Percentiles rank a stretch among this genome's conserved stretches.
phyloP scores from a whole-genome alignment of 2,113 vertebrate genomes.

The Sapajus apella region DNA sequence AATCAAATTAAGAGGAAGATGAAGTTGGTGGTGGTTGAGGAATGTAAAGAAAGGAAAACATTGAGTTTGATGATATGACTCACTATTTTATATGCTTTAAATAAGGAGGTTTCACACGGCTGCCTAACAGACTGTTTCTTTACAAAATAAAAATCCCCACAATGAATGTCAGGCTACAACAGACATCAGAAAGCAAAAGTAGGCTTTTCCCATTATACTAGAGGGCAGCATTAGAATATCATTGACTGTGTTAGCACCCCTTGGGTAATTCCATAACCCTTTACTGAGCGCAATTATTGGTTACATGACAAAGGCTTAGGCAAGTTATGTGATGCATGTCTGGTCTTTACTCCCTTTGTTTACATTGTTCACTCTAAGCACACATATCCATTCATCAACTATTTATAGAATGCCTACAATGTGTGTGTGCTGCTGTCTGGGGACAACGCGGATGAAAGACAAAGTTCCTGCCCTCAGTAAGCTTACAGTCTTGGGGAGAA shows the following conservation, averaged over 20 bases:
- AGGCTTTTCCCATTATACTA: background rate
- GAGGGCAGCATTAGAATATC: background rate
- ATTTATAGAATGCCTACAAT: background rate
- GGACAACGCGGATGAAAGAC: background rate
- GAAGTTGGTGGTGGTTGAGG: background rate
- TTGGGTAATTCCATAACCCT: background rate
- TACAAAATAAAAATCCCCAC: background rate
- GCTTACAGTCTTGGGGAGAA: background rate
- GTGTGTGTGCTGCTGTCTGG: background rate
- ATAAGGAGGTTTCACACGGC: background rate
- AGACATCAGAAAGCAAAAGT: conserved; percentile 40
- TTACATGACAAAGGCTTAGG: background rate
- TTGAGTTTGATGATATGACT: background rate
- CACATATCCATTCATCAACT: background rate
- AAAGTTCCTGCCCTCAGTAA: background rate
- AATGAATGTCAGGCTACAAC: background rate
- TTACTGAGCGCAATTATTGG: background rate
- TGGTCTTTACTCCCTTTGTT: background rate
- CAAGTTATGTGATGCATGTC: background rate
- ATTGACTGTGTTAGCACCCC: background rate
- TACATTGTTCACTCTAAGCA: background rate
- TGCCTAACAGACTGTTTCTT: conserved; percentile 18
- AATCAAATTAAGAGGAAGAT: background rate
- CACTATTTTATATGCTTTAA: conserved; percentile 1
- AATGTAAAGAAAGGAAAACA: conserved; percentile 27